Evolutionary conservation across 2,888 invertebrate genomes (phyloP), one percentile per base, ranked within the genome.

Genomic region (Limenitis camilla): DNA sequence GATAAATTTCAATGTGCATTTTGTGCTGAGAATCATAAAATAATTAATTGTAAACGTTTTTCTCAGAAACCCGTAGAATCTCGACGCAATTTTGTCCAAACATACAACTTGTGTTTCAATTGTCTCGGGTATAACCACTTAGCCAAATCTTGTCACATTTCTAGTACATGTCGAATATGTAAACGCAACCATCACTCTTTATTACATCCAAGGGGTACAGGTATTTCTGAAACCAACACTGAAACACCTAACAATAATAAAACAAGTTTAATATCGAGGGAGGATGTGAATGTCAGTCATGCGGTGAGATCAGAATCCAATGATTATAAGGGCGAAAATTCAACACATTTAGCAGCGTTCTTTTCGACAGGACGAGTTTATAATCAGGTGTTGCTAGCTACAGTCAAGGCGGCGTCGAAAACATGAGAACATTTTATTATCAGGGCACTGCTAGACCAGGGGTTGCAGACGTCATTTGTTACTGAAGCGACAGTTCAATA

Each of bases 381-480:
- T 31, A 28, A 28, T 27, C 8, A 29, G n/a, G 45, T 38, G 8
- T n/a, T 46, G 30, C 28, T 46, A 38, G 45, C 45, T 30, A 46
- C 45, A 6, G 27, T 46, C 4, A 29, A 46, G 38, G 28, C 19
- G 2, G 19, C 19, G 10, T n/a, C 28, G 5, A 35, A 27, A 27
- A 29, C n/a, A 7, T 6, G 6, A 46, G n/a, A 38, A 38, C 36
- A 30, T 6, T 6, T 44, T 2, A 5, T 31, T 40, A 41, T 59
- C 7, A 43, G 59, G 40, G 57, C 59, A 27, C 44, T 60, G 8
- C 19, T 58, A 9, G 60, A 60, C 48, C 60, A 44, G 10, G 60
- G 60, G 1, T 60, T 56, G 7, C 56, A 61, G 42, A 58, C 49
- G 4, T 55, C 58, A 7, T 58, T 60, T 33, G 48, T 60, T 7